Base-by-base conservation (phyloP, 2,113 vertebrate species). In the Theristicus caerulescens region DNA sequence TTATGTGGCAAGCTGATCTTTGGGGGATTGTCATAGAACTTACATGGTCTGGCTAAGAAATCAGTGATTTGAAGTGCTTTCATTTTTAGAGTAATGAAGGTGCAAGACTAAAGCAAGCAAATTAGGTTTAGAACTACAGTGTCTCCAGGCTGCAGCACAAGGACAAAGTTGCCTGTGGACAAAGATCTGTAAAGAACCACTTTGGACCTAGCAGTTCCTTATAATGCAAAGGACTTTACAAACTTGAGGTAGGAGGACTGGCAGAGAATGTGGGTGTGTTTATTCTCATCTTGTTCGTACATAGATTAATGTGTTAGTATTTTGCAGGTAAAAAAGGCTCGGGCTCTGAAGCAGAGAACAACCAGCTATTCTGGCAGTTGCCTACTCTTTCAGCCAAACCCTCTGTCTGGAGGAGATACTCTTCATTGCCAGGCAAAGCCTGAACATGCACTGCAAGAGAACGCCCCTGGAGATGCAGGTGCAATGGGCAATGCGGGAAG, bases 1-100 rank as follows among this genome's bases (percentile, higher is more conserved):
- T 92, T 85, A 58, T 90, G 69, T 96, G 47, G 21, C 42, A 90
- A 81, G 11, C 8, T 76, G 51, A 21, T 88, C 51, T 85, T 70
- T 88, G n/a, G 52, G 17, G 9, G 11, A 49, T 64, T 90, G 18
- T 64, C 74, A 49, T 13, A 72, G 88, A 71, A 67, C 22, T 80
- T 64, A 55, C 0, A 6, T 16, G 32, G 29, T 42, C 72, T 80
- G 47, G 62, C 29, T 90, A 54, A 95, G 71, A 67, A 82, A 55
- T 51, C 1, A 1, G 52, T 82, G 38, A 25, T 65, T 88, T 13
- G 17, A 69, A 69, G 29, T 92, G 47, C 47, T 88, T 92, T 88
- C 19, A 20, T 86, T 88, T 59, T 87, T 34, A 82, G 22, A 79
- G 22, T 82, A 52, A 51, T 14, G 29, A 79, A 67, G 8, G 27